Evolutionary conservation across 2,888 invertebrate species (phyloP).

Genomic region (Hesperia comma): DNA sequence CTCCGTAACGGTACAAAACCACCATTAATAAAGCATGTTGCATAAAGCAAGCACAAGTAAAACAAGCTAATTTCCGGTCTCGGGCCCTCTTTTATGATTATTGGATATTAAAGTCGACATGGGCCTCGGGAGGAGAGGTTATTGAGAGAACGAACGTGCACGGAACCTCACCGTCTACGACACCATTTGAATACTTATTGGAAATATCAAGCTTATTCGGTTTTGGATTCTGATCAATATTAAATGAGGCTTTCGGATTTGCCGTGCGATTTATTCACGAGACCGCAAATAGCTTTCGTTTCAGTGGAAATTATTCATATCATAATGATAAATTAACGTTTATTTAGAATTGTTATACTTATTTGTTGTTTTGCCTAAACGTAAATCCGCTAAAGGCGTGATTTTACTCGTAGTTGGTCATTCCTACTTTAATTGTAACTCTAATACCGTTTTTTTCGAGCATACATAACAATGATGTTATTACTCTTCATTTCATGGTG

Average conservation of each 20-base stretch:
- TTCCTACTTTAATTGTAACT: neutral
- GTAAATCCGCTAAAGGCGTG: no score
- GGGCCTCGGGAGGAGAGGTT: conserved; percentile 39
- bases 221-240: conserved; percentile 27
- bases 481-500: no score
- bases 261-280: conserved; percentile 2
- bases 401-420: neutral
- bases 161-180: conserved; percentile 24
- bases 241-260: conserved; percentile 16
- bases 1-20: conserved; percentile 69
- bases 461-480: no score
- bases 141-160: conserved; percentile 35
- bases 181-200: conserved; percentile 33
- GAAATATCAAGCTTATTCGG: conserved; percentile 30
- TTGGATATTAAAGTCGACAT: conserved; percentile 56
- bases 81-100: conserved; percentile 62
- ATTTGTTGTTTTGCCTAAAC: neutral
- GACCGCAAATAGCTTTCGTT: conserved; percentile 3
- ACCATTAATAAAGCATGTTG: conserved; percentile 65
- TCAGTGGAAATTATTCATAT: conserved; percentile 1
- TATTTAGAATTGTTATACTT: no score
- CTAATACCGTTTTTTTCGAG: no score
- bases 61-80: conserved; percentile 70
- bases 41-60: conserved; percentile 59
- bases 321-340: neutral